Evolutionary conservation across 2,888 invertebrate species (phyloP).

Genomic region (Melinopterus prodromus): DNA sequence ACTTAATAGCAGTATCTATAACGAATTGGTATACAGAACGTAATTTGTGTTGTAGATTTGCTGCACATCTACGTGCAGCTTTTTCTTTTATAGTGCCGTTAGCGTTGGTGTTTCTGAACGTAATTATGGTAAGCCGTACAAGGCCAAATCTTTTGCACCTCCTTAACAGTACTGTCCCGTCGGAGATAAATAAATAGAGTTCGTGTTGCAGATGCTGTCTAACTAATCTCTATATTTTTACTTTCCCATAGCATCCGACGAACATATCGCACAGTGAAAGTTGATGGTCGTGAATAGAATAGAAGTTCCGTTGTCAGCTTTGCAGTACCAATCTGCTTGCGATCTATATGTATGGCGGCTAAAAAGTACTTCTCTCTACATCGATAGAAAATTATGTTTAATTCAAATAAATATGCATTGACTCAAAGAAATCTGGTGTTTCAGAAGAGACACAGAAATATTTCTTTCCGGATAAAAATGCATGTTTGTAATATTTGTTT

Average conservation of each 20-base stretch:
- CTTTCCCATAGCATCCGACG: neutral
- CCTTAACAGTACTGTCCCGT: neutral
- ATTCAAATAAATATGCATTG: too few species aligned
- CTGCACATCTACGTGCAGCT: neutral
- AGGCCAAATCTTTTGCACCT: neutral
- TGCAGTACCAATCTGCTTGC: too few species aligned
- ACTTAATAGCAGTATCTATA: too few species aligned
- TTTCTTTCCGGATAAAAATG: too few species aligned
- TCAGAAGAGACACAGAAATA: too few species aligned
- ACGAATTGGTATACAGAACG: too few species aligned
- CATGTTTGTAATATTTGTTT: too few species aligned
- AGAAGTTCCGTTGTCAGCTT: neutral
- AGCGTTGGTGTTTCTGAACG: neutral
- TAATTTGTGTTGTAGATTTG: neutral
- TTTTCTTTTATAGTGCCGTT: neutral
- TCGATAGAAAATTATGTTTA: too few species aligned
- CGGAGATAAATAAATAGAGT: neutral
- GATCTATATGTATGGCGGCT: neutral
- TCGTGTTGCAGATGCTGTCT: neutral
- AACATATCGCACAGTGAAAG: neutral
- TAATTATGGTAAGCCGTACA: neutral
- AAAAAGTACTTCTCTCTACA: too few species aligned
- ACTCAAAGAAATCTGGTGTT: too few species aligned
- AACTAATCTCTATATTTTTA: constrained; percentile 4
- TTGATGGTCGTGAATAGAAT: neutral